Conservation (phyloP, 2,888 invertebrate genomes). For the Rhagonycha lutea region DNA sequence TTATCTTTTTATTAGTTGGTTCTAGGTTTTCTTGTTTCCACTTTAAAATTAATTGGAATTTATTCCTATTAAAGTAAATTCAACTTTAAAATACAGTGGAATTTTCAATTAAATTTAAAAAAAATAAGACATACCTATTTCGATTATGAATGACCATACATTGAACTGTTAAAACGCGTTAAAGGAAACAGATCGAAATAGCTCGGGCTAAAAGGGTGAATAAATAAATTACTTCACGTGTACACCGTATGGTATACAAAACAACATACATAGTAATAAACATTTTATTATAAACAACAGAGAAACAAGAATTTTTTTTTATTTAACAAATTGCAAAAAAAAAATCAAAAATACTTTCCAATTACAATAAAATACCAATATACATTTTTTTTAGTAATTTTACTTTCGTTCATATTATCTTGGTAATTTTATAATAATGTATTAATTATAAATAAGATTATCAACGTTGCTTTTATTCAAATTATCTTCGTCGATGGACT, state of each 20-base stretch:
- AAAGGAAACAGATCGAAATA: conserved; percentile 5
- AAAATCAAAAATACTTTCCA: not conserved
- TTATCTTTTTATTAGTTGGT: not conserved
- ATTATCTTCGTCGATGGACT: not conserved
- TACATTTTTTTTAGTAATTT: not conserved
- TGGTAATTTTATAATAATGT: not conserved
- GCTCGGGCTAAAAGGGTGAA: conserved; percentile 10
- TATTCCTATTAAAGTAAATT: not conserved
- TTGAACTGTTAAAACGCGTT: not conserved
- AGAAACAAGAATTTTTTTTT: no score
- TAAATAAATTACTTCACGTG: conserved; percentile 10
- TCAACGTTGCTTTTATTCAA: not conserved
- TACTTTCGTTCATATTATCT: not conserved
- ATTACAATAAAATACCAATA: not conserved
- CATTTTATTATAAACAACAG: not conserved
- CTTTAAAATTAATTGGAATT: not conserved
- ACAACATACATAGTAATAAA: not conserved
- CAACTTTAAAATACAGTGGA: not conserved
- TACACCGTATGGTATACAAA: not conserved
- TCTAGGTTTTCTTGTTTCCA: not conserved
- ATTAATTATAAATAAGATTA: not conserved
- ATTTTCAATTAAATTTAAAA: no score
- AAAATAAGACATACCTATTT: not conserved
- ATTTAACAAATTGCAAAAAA: no score
- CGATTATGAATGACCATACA: not conserved